phyloP scores from a whole-genome alignment of 2,888 invertebrate genomes.

The Rutpela maculata region DNA sequence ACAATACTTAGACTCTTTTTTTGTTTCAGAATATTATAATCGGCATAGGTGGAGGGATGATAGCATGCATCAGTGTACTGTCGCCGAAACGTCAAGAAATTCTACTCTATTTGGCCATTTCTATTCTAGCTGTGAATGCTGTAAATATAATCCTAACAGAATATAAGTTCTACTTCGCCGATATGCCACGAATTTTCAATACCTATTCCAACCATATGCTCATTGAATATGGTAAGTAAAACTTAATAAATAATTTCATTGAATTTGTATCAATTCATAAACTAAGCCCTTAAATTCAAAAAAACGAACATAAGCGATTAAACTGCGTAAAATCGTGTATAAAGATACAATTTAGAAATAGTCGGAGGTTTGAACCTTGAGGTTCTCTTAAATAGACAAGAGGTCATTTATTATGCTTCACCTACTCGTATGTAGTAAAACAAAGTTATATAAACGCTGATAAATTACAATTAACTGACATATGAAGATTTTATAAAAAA shows the following conservation, averaged over 20 bases:
- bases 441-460: too few relatives aligned
- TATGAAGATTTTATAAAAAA: too few relatives aligned
- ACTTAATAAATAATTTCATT: not conserved
- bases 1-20: constrained; percentile 40
- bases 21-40: constrained; percentile 74
- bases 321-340: not conserved
- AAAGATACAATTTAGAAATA: not conserved
- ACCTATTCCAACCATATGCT: constrained; percentile 70
- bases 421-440: too few relatives aligned
- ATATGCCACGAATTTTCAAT: constrained; percentile 66
- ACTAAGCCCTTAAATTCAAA: too few relatives aligned
- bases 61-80: constrained; percentile 73
- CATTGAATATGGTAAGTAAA: constrained; percentile 71
- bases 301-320: too few relatives aligned
- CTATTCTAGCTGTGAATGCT: constrained; percentile 76
- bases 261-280: too few relatives aligned
- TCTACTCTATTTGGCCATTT: constrained; percentile 75
- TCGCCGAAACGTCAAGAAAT: constrained; percentile 73
- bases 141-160: constrained; percentile 76
- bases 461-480: too few relatives aligned
- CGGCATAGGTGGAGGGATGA: constrained; percentile 74
- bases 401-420: too few relatives aligned
- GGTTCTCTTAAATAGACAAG: too few relatives aligned
- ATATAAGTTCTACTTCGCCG: constrained; percentile 73
- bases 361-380: too few relatives aligned